phyloP scores from a whole-genome alignment of 2,888 invertebrate genomes.

The Drosophila longiperda region DNA sequence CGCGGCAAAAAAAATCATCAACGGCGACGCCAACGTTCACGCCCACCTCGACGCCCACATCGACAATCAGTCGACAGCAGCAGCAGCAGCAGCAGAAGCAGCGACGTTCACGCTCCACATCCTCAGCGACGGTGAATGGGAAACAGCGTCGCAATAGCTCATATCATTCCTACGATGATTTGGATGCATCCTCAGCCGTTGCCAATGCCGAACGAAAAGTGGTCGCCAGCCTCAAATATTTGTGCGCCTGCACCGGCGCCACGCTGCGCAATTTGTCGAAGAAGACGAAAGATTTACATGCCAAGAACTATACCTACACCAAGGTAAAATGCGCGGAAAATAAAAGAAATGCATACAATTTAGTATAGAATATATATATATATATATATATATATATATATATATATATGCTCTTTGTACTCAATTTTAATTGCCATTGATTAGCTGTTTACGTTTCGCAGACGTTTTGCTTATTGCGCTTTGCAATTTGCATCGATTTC shows the following conservation, averaged over 20 bases:
- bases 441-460: conserved; percentile 24
- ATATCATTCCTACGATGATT: conserved; percentile 81
- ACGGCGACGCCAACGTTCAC: conserved; percentile 27
- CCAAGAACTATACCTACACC: conserved; percentile 86
- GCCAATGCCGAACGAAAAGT: conserved; percentile 72
- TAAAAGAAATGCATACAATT: conserved; percentile 13
- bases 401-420: conserved; percentile 3
- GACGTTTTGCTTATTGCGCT: conserved; percentile 24
- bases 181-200: conserved; percentile 72
- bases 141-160: conserved; percentile 81
- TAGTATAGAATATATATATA: background rate
- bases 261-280: conserved; percentile 81
- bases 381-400: conserved; percentile 1
- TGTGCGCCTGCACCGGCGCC: conserved; percentile 83
- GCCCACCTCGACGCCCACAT: conserved; percentile 22
- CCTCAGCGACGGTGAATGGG: conserved; percentile 30
- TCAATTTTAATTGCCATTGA: conserved; percentile 16
- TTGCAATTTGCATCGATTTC: conserved; percentile 34
- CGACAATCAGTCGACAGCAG: conserved; percentile 42
- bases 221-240: conserved; percentile 81
- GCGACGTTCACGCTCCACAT: conserved; percentile 64
- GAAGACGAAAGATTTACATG: conserved; percentile 81
- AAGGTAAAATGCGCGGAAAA: conserved; percentile 87
- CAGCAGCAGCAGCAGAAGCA: conserved; percentile 68
- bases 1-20: conserved; percentile 55